Base-by-base conservation (phyloP, 2,113 vertebrate genomes). In the Percopsis transmontana region DNA sequence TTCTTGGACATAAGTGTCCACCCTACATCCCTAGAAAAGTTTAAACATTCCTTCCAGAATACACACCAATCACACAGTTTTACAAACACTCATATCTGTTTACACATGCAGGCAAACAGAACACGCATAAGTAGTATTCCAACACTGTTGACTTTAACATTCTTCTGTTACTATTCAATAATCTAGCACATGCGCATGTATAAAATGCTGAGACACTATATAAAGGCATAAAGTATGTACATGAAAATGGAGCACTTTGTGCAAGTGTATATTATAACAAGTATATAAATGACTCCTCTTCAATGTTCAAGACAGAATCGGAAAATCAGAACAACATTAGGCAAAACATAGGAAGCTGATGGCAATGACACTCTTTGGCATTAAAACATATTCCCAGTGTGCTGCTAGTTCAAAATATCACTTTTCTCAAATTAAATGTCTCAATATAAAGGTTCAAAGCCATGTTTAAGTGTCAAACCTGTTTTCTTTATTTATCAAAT, bases 351-450 rank as follows among this genome's bases (percentile, higher is more conserved):
- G 21, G 76, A 68, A 70, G 58, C 62, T 56, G 58, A 84, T 66
- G 56, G 66, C 14, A 63, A 78, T 80, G 74, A 87, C 82, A 89
- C 80, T 90, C 88, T 92, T 92, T 92, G 90, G 88, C 87, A 84
- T 87, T 70, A 79, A 62, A 50, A 70, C 66, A 74, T 67, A 73
- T 65, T 79, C 66, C 51, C 58, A 55, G 38, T 71, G 61, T 76
- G 67, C 58, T 76, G 61, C 61, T 73, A 68, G 24, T 63, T 78
- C 52, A 73, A 64, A 79, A 79, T 61, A 61, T 57, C 68, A 55
- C 54, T 62, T 33, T 68, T 84, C 62, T 79, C 20, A 58, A 66
- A 42, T 69, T 51, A 16, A 65, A 69, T 74, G 47, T 62, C 27
- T 47, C 3, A 55, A 48, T n/a, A 62, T 66, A 64, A 55, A 44